Conservation (phyloP, 2,113 vertebrate species). For the Charina bottae region DNA sequence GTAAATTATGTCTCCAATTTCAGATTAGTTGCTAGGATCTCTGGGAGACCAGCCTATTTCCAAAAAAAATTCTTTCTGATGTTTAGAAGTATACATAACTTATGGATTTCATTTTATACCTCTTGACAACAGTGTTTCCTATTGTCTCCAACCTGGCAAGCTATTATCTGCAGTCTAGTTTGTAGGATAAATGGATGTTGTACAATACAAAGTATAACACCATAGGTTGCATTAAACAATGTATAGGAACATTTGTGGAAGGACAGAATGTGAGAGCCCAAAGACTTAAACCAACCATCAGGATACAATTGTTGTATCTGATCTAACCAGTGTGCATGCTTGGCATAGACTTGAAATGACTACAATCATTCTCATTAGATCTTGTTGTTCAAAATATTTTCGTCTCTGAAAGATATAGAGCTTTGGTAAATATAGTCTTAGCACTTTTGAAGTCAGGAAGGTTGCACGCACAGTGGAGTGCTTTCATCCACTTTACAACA, state of each 20-base stretch:
- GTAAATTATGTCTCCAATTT: constrained; percentile 26
- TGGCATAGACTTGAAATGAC: constrained; percentile 10
- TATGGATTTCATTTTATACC: neutral
- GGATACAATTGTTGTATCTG: too few relatives aligned
- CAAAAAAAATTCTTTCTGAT: neutral
- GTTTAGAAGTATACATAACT: too few relatives aligned
- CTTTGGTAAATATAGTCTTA: neutral
- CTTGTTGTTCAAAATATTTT: constrained; percentile 41
- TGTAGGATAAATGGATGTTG: neutral
- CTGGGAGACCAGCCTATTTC: too few relatives aligned
- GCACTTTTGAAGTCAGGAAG: neutral
- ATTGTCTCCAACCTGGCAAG: neutral
- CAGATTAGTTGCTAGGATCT: too few relatives aligned
- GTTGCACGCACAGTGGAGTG: neutral
- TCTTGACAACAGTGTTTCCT: too few relatives aligned
- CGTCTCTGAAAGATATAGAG: neutral
- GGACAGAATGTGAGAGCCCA: neutral
- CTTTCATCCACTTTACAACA: constrained; percentile 12
- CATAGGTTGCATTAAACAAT: too few relatives aligned
- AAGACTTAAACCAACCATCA: neutral
- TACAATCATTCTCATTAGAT: constrained; percentile 7
- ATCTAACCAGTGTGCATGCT: neutral
- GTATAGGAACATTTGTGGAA: too few relatives aligned
- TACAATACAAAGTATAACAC: too few relatives aligned
- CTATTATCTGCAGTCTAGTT: neutral